Evolutionary conservation across 1,140 invertebrate genomes (phyloP).

Genomic region (Calliphora vicina): DNA sequence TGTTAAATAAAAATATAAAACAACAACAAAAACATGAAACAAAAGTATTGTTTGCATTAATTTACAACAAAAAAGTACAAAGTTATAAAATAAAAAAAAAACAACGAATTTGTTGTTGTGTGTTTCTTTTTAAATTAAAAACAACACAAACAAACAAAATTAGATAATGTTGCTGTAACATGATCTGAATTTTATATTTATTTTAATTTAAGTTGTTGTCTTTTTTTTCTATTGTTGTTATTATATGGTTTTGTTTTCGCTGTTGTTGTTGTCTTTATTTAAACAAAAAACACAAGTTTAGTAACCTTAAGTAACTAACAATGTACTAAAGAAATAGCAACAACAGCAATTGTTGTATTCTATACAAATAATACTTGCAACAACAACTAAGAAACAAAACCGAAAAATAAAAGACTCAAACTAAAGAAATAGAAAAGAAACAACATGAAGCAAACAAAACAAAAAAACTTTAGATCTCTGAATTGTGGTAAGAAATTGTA

Average conservation of each 20-base stretch:
- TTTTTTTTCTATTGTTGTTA: neutral
- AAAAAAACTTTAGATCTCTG: neutral
- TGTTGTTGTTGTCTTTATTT: neutral
- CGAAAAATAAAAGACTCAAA: neutral
- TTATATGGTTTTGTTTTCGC: neutral
- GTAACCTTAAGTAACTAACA: constrained; percentile 23
- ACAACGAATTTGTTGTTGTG: neutral
- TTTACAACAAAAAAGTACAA: neutral
- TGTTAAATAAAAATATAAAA: no score
- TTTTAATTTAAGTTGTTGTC: constrained; percentile 11
- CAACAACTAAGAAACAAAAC: neutral
- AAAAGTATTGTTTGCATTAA: constrained; percentile 3
- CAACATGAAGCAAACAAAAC: no score
- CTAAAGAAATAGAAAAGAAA: neutral
- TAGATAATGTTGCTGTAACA: constrained; percentile 32
- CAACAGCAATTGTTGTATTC: neutral
- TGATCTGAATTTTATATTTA: constrained; percentile 34
- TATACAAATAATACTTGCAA: constrained; percentile 19
- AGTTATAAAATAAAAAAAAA: neutral
- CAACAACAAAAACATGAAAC: no score
- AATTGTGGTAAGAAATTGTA: constrained; percentile 1
- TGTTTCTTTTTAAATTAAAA: neutral
- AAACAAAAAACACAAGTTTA: neutral
- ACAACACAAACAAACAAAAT: constrained; percentile 17
- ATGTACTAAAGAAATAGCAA: neutral